Percentiles rank a stretch among this genome's conserved stretches.
Conservation (phyloP, 2,888 invertebrate genomes). For the Julus scanicus region DNA sequence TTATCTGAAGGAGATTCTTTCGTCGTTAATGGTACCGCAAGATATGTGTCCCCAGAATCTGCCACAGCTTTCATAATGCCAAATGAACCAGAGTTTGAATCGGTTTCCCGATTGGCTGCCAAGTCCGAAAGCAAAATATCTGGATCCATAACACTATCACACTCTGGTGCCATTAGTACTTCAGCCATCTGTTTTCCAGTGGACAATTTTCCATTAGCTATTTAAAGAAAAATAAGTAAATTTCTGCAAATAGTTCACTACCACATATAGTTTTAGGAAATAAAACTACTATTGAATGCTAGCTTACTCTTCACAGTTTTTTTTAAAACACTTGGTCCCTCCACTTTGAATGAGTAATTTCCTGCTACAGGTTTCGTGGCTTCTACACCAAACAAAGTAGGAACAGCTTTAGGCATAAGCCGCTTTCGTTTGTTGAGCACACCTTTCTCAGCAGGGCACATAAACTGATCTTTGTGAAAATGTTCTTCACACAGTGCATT, state of each 20-base stretch:
- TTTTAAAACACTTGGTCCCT: neutral
- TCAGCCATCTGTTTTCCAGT: neutral
- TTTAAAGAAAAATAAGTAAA: neutral
- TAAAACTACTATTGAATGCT: neutral
- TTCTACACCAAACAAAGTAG: neutral
- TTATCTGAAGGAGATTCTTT: neutral
- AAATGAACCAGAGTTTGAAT: neutral
- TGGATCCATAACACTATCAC: neutral
- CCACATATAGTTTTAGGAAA: neutral
- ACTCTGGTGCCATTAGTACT: neutral
- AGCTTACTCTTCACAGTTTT: neutral
- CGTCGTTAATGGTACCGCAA: neutral
- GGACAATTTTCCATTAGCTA: neutral
- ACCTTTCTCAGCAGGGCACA: neutral
- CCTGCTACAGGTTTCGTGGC: neutral
- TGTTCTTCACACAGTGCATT: slow-evolving; percentile 19
- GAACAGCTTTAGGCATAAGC: neutral
- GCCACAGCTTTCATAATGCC: neutral
- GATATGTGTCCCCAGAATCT: neutral
- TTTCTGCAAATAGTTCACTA: neutral
- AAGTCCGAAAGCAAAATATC: neutral
- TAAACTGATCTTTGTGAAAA: slow-evolving; percentile 19
- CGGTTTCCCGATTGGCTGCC: neutral
- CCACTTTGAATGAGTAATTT: neutral
- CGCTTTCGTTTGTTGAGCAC: neutral